Evolutionary conservation across 1,140 invertebrate genomes (phyloP).

Genomic region (Drosophila littoralis): DNA sequence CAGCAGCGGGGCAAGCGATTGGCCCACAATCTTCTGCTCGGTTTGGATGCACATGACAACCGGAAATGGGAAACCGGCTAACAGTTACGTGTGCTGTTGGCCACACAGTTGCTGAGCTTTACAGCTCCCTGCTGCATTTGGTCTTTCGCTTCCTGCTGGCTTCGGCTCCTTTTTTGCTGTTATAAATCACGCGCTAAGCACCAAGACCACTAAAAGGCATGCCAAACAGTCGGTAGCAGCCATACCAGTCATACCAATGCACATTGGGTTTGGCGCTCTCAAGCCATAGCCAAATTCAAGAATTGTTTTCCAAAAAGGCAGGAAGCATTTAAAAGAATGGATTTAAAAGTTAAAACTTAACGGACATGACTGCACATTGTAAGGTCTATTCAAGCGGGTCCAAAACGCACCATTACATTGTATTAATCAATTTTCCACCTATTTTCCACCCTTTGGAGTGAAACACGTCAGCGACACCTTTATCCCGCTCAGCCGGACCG

Average conservation of each 20-base stretch:
- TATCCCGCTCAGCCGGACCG: too few species aligned
- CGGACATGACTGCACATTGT: too few species aligned
- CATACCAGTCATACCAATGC: slow-evolving; percentile 37
- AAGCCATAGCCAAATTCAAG: slow-evolving; percentile 3
- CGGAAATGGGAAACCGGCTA: slow-evolving; percentile 77
- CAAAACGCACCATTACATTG: too few species aligned
- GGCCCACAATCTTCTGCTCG: slow-evolving; percentile 72
- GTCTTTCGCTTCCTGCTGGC: slow-evolving; percentile 19
- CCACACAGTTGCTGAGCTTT: slow-evolving; percentile 61
- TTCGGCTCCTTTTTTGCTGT: slow-evolving; percentile 50
- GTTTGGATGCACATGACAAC: slow-evolving; percentile 79
- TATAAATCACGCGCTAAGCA: slow-evolving; percentile 82
- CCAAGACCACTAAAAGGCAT: slow-evolving; percentile 56
- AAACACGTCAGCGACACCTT: too few species aligned
- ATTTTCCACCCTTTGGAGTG: too few species aligned
- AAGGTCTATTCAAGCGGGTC: too few species aligned
- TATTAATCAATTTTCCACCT: too few species aligned
- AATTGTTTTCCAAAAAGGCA: background rate
- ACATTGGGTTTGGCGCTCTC: slow-evolving; percentile 50
- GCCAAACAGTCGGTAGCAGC: slow-evolving; percentile 41
- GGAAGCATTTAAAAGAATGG: background rate
- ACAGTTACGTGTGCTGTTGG: slow-evolving; percentile 76
- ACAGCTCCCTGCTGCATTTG: slow-evolving; percentile 3
- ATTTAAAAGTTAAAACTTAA: background rate
- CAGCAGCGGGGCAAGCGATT: slow-evolving; percentile 53